These are phyloP conservation scores for Athrips mouffetella DNA, from an alignment of 2,888 invertebrate genomes.

Conservation along the genomic window DNA sequence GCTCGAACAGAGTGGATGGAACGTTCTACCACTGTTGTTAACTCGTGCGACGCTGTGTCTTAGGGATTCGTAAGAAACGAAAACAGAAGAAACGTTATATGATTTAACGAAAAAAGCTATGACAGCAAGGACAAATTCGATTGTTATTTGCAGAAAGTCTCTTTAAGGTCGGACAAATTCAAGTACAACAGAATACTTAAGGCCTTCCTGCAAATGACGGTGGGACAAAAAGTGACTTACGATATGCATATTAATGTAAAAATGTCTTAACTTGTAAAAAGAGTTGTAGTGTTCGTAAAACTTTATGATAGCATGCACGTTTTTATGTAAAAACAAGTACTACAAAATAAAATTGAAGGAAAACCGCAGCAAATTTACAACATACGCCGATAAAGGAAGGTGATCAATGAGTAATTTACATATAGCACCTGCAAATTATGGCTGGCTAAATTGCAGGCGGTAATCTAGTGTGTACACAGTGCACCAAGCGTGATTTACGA, in stretches of 20 bases:
- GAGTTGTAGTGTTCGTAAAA: neutral
- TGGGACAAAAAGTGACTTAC: too few species aligned
- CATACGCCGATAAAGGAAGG: conserved; percentile 1
- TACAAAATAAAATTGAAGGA: conserved; percentile 1
- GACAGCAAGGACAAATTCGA: too few species aligned
- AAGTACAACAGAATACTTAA: too few species aligned
- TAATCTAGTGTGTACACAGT: conserved; percentile 9
- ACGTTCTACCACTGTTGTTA: conserved; percentile 9
- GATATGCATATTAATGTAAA: too few species aligned
- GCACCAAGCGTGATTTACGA: conserved; percentile 10
- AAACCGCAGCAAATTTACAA: neutral
- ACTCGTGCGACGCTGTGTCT: neutral
- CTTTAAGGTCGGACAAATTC: too few species aligned
- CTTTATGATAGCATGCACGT: neutral
- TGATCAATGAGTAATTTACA: conserved; percentile 5
- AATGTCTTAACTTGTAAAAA: too few species aligned
- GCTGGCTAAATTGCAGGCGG: neutral
- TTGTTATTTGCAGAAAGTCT: too few species aligned
- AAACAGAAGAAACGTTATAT: too few species aligned
- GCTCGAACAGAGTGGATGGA: conserved; percentile 10
- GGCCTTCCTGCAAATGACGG: too few species aligned
- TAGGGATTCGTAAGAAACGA: neutral
- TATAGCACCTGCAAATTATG: conserved; percentile 5
- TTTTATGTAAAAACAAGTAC: neutral
- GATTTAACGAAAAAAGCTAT: too few species aligned